Base-by-base conservation (phyloP, 2,113 vertebrate genomes). In the Rattus rattus region DNA sequence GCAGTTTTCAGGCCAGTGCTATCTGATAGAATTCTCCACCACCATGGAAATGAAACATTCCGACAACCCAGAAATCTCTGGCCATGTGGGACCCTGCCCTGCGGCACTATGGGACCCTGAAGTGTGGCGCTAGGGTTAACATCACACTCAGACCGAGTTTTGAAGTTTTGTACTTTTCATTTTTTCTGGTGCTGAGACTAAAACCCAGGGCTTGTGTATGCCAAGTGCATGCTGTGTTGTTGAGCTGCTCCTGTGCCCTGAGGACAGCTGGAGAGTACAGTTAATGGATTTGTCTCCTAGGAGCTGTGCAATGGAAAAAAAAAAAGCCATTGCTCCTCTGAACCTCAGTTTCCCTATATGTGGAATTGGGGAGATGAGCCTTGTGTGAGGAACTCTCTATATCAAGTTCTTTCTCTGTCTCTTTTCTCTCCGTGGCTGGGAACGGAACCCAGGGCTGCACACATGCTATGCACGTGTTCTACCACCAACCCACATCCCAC, bases 31-130 rank as follows among this genome's bases (percentile, higher is more conserved):
- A 14, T 80, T 77, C 17, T 5, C 43, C 36, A 24, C 20, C 8
- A 0, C 0, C 6, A 30, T 14, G 26, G n/a, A 16, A 22, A 11
- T 22, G 17, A 10, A 65, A 43, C 12, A 13, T 16, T 47, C 52
- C 12, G 81, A 17, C 39, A 49, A 30, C 22, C 3, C 5, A 26
- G 65, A n/a, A 73, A 22, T 47, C 28, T 3, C 52, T 13, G 30
- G 65, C 33, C 65, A 13, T 1, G 0, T 0, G 7, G 12, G n/a
- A 19, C 65, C 6, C 54, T 83, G 54, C 39, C 26, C 56, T 3
- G 43, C 3, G 43, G 43, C 43, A 43, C 43, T 43, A 43, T 43
- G 43, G 43, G 43, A 43, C 43, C 43, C 43, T 43, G 43, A 43
- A 43, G 43, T 1, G 2, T n/a, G 26, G 26, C 28, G 1, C 19